Evolutionary conservation across 2,113 vertebrate genomes (phyloP).

Genomic region (Choloepus hoffmanni): DNA sequence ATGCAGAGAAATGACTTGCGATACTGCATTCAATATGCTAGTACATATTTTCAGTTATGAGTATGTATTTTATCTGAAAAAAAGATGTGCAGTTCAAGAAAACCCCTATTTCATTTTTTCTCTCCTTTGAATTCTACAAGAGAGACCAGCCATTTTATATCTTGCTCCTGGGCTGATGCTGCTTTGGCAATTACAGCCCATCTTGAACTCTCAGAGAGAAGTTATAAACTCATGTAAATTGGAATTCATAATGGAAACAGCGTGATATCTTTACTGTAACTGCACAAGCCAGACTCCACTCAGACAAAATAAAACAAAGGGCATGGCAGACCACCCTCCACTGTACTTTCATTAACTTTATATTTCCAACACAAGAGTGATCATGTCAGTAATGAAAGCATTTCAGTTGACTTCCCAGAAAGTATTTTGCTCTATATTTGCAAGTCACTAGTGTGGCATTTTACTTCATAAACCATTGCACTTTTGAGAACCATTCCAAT

Average conservation of each 20-base stretch:
- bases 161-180: background rate
- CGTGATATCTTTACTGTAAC: background rate
- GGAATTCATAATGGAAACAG: background rate
- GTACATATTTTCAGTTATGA: background rate
- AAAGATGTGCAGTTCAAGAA: background rate
- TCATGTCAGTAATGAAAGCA: constrained; percentile 36
- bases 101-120: constrained; percentile 4
- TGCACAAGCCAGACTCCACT: background rate
- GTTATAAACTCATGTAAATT: constrained; percentile 25
- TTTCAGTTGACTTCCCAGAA: constrained; percentile 71
- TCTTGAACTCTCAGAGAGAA: background rate
- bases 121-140: constrained; percentile 48
- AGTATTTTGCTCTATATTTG: constrained; percentile 64
- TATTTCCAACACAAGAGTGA: constrained; percentile 63
- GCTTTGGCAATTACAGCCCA: background rate
- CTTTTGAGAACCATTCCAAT: background rate
- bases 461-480: background rate
- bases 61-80: background rate
- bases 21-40: background rate
- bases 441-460: constrained; percentile 56
- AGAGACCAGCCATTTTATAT: constrained; percentile 53
- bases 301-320: constrained; percentile 64
- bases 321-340: constrained; percentile 1
- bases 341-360: constrained; percentile 68
- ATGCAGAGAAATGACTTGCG: background rate